phyloP scores from a whole-genome alignment of 1,140 invertebrate species.

The Drosophila bocki region DNA sequence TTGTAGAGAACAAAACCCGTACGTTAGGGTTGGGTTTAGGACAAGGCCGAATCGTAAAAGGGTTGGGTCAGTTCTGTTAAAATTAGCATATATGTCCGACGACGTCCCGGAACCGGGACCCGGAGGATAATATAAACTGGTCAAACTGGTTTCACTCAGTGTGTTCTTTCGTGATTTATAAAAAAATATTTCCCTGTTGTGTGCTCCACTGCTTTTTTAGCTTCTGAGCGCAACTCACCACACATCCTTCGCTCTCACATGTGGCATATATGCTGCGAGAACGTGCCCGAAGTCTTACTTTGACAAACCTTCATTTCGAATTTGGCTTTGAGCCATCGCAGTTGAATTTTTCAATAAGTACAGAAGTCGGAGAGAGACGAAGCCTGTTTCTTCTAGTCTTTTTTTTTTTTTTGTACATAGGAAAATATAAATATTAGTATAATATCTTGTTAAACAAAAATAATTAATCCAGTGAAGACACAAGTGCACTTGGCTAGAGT shows the following conservation, averaged over 20 bases:
- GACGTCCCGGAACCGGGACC: conserved; percentile 2
- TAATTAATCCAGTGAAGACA: neutral
- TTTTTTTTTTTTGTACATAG: neutral
- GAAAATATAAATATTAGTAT: neutral
- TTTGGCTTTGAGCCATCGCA: conserved; percentile 10
- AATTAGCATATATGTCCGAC: conserved; percentile 42
- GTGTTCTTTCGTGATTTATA: neutral
- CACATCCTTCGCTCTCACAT: conserved; percentile 47
- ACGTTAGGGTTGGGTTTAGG: conserved; percentile 12
- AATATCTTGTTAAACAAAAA: neutral
- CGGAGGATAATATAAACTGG: conserved; percentile 27
- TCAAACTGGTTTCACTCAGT: conserved; percentile 37
- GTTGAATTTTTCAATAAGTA: neutral
- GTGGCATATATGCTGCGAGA: neutral
- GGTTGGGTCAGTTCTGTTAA: conserved; percentile 37
- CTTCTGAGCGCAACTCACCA: conserved; percentile 40
- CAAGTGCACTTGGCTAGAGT: neutral
- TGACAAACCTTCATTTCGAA: conserved; percentile 19
- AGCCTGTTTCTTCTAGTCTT: too few relatives aligned
- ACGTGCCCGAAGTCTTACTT: conserved; percentile 1
- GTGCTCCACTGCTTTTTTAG: conserved; percentile 6
- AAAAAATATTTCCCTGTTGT: neutral
- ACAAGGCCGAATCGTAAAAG: conserved; percentile 21
- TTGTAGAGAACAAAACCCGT: conserved; percentile 21
- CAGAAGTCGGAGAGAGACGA: neutral